Conservation (phyloP, 2,113 vertebrate genomes). For the Lycocorax pyrrhopterus region DNA sequence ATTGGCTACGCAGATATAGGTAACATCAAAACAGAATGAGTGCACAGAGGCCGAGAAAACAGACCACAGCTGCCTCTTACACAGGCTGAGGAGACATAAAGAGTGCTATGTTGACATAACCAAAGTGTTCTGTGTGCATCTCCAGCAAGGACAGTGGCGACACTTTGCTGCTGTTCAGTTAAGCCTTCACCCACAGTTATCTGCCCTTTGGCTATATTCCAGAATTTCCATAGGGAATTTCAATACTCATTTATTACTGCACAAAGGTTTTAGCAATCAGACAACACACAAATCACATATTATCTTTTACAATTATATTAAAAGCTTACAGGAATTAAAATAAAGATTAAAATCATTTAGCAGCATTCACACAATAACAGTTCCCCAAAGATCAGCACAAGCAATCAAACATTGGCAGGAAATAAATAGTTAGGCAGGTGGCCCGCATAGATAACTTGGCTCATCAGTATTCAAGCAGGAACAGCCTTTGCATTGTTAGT, state of each 20-base stretch:
- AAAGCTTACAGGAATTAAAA: conserved; percentile 30
- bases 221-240: not conserved
- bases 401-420: conserved; percentile 7
- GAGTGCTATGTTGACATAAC: not conserved
- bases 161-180: not conserved
- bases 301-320: conserved; percentile 15
- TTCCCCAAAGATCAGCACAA: not conserved
- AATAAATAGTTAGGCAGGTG: conserved; percentile 3
- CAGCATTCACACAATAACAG: not conserved
- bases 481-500: not conserved
- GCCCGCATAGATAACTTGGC: not conserved
- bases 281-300: not conserved
- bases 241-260: not conserved
- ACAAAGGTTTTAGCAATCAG: not conserved
- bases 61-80: not conserved
- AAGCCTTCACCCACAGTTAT: not conserved
- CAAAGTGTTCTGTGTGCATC: not conserved
- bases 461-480: not conserved
- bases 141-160: not conserved
- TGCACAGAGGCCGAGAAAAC: not conserved
- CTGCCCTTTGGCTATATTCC: not conserved
- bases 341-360: conserved; percentile 25
- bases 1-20: not conserved
- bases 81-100: not conserved
- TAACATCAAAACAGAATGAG: not conserved